Evolutionary conservation across 2,888 invertebrate species (phyloP).

Genomic region (Acronicta psi): DNA sequence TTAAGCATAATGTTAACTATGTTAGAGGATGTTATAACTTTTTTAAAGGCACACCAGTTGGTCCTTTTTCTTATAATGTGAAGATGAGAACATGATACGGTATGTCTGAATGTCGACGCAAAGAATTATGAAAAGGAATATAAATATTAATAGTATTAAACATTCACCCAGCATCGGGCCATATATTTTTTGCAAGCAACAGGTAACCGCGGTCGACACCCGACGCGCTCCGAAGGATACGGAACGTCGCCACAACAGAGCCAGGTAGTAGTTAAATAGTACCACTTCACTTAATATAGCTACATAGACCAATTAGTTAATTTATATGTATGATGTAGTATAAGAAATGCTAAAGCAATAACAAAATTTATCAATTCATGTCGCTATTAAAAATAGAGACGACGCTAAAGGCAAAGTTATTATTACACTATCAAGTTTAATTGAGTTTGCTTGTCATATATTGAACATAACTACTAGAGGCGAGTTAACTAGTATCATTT

Average conservation of each 20-base stretch:
- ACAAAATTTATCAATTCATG: constrained; percentile 35
- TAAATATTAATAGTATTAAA: constrained; percentile 50
- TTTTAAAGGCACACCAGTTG: constrained; percentile 14
- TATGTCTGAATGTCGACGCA: constrained; percentile 34
- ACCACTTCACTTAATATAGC: background rate
- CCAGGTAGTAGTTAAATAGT: constrained; percentile 46
- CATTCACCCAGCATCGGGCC: constrained; percentile 51
- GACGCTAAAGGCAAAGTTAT: constrained; percentile 14
- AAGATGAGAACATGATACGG: constrained; percentile 39
- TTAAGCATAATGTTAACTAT: too few relatives aligned
- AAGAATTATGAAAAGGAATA: constrained; percentile 39
- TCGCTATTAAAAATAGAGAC: constrained; percentile 36
- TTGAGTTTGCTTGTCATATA: constrained; percentile 27
- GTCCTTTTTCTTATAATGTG: constrained; percentile 18
- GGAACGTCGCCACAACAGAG: constrained; percentile 54
- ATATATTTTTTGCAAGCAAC: constrained; percentile 63
- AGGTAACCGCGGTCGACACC: constrained; percentile 59
- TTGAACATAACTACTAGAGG: constrained; percentile 13
- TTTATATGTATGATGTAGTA: constrained; percentile 1
- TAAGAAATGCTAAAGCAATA: constrained; percentile 9
- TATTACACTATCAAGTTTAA: constrained; percentile 45
- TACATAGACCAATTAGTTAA: constrained; percentile 1
- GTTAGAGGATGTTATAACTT: background rate
- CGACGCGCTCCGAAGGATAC: constrained; percentile 47
- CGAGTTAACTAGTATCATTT: constrained; percentile 11